Conservation (phyloP, 2,888 invertebrate genomes). For the Amphimallon solstitiale region DNA sequence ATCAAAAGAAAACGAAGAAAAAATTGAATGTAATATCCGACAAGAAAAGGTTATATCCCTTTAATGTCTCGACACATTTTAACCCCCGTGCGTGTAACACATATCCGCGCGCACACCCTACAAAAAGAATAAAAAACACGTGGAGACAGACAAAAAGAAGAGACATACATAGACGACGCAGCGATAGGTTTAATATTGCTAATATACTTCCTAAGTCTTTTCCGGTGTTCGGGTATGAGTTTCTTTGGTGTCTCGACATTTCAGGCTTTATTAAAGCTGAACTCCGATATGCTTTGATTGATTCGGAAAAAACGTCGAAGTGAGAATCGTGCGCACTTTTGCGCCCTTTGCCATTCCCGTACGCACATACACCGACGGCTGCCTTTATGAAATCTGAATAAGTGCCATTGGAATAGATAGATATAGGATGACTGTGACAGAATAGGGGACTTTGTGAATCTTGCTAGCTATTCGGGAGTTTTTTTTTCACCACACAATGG, state of each 20-base stretch:
- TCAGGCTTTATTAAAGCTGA: conserved; percentile 11
- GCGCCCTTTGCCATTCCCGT: not conserved
- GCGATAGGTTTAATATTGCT: not conserved
- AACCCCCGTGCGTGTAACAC: not conserved
- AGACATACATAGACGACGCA: not conserved
- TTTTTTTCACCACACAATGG: conserved; percentile 11
- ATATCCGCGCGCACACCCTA: not conserved
- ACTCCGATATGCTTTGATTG: conserved; percentile 17
- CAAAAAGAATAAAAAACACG: not conserved
- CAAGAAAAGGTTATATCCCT: conserved; percentile 11
- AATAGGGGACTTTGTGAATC: conserved; percentile 21
- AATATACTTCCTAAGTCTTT: conserved; percentile 6
- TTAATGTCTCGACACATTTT: conserved; percentile 1
- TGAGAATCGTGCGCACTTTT: conserved; percentile 1
- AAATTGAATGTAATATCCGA: conserved; percentile 21
- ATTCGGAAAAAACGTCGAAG: conserved; percentile 14
- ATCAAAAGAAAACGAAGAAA: conserved; percentile 19
- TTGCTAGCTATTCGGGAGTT: conserved; percentile 13
- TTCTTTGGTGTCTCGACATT: not conserved
- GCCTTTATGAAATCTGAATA: conserved; percentile 28
- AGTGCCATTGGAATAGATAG: not conserved
- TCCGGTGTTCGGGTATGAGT: not conserved
- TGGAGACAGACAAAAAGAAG: not conserved
- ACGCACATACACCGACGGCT: no score
- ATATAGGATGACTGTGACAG: conserved; percentile 16